phyloP scores from a whole-genome alignment of 1,140 invertebrate species.

The Microplitis demolitor region DNA sequence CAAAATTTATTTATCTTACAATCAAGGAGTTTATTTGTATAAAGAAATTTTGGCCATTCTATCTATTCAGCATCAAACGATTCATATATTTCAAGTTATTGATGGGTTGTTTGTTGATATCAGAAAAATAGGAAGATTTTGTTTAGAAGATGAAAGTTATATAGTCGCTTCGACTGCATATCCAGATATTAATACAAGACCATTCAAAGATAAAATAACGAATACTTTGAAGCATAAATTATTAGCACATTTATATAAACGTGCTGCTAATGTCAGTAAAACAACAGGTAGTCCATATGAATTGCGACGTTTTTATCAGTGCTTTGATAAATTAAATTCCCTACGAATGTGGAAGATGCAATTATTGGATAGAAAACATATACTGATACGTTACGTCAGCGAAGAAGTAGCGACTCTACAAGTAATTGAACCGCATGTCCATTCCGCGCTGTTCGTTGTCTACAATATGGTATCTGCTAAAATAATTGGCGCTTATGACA shows the following conservation, averaged over 20 bases:
- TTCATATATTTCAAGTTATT: slow-evolving; percentile 89
- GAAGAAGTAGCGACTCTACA: slow-evolving; percentile 88
- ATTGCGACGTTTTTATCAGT: slow-evolving; percentile 80
- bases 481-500: slow-evolving; percentile 88
- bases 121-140: slow-evolving; percentile 86
- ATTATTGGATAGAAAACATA: slow-evolving; percentile 87
- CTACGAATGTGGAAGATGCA: slow-evolving; percentile 98
- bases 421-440: slow-evolving; percentile 78
- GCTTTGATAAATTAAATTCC: slow-evolving; percentile 74
- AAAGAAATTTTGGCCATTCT: slow-evolving; percentile 90
- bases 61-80: slow-evolving; percentile 95
- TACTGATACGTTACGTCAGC: slow-evolving; percentile 91
- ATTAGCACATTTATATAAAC: slow-evolving; percentile 80
- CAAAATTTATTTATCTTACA: slow-evolving; percentile 94
- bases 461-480: slow-evolving; percentile 87
- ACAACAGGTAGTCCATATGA: slow-evolving; percentile 70
- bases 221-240: slow-evolving; percentile 89
- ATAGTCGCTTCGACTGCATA: slow-evolving; percentile 62
- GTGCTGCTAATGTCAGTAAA: slow-evolving; percentile 72
- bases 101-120: slow-evolving; percentile 85
- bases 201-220: slow-evolving; percentile 78
- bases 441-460: slow-evolving; percentile 88
- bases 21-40: slow-evolving; percentile 78
- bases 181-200: slow-evolving; percentile 62
- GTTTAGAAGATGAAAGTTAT: slow-evolving; percentile 86